Conservation (phyloP, 2,888 invertebrate species). For the Diachrysia chrysitis region DNA sequence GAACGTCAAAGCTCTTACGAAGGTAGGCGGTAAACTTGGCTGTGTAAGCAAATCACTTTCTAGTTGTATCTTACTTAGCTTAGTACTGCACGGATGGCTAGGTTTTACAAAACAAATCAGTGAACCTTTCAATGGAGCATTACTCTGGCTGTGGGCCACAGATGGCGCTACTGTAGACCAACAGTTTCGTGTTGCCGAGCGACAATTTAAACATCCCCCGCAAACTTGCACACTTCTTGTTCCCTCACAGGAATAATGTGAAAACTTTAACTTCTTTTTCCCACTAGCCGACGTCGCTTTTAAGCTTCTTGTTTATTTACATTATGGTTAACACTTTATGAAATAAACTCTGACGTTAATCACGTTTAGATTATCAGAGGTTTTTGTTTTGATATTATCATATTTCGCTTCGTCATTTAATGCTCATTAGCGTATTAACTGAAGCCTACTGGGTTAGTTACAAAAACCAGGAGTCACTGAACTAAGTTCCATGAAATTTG, state of each 20-base stretch:
- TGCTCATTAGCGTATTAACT: neutral
- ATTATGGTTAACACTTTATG: slow-evolving; percentile 47
- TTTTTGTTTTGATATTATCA: neutral
- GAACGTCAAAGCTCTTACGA: slow-evolving; percentile 22
- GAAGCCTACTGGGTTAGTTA: neutral
- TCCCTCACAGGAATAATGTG: slow-evolving; percentile 76
- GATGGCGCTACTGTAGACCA: slow-evolving; percentile 67
- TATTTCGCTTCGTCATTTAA: neutral
- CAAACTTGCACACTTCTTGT: slow-evolving; percentile 76
- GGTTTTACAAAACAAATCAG: slow-evolving; percentile 51
- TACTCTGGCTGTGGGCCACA: slow-evolving; percentile 68
- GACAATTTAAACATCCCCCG: slow-evolving; percentile 75
- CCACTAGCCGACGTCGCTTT: slow-evolving; percentile 65
- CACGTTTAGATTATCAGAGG: slow-evolving; percentile 12
- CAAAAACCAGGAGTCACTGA: neutral
- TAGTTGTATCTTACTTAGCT: slow-evolving; percentile 41
- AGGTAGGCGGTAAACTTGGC: slow-evolving; percentile 16
- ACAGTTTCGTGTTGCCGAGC: slow-evolving; percentile 68
- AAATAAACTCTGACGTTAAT: slow-evolving; percentile 35
- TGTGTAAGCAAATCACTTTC: slow-evolving; percentile 17
- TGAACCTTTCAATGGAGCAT: slow-evolving; percentile 66
- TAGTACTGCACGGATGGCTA: slow-evolving; percentile 38
- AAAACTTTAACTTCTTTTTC: slow-evolving; percentile 75
- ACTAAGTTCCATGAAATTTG: no score
- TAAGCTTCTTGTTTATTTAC: slow-evolving; percentile 71